Evolutionary conservation across 2,113 vertebrate genomes (phyloP).

Genomic region (Tachysurus vachellii): DNA sequence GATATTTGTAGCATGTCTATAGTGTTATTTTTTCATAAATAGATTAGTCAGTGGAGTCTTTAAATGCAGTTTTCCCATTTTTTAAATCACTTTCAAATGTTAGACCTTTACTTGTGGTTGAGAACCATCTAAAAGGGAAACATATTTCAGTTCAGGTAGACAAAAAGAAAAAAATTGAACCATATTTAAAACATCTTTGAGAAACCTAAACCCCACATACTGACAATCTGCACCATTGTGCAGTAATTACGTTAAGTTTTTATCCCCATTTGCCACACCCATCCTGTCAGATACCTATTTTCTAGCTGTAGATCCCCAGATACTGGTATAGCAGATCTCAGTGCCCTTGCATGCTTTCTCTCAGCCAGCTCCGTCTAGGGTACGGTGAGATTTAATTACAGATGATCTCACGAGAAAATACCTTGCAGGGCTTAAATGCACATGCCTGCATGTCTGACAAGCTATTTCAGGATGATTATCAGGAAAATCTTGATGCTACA

Average conservation of each 20-base stretch:
- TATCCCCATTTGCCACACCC: conserved; percentile 36
- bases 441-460: conserved; percentile 56
- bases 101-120: not conserved
- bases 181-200: not conserved
- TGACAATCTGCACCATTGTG: conserved; percentile 12
- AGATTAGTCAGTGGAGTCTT: not conserved
- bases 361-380: conserved; percentile 37
- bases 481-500: conserved; percentile 57
- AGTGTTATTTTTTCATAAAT: not conserved
- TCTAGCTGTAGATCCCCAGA: conserved; percentile 37
- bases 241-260: conserved; percentile 8
- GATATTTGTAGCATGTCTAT: too few relatives aligned
- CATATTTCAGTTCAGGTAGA: not conserved
- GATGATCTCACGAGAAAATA: conserved; percentile 57
- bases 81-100: not conserved
- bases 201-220: conserved; percentile 13
- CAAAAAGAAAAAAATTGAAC: not conserved
- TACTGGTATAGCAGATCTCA: conserved; percentile 23
- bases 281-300: conserved; percentile 36
- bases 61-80: not conserved
- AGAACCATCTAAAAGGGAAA: not conserved
- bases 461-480: conserved; percentile 57
- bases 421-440: conserved; percentile 52
- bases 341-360: conserved; percentile 41
- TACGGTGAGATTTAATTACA: conserved; percentile 49